phyloP scores from a whole-genome alignment of 2,113 vertebrate species.

The Carollia perspicillata region DNA sequence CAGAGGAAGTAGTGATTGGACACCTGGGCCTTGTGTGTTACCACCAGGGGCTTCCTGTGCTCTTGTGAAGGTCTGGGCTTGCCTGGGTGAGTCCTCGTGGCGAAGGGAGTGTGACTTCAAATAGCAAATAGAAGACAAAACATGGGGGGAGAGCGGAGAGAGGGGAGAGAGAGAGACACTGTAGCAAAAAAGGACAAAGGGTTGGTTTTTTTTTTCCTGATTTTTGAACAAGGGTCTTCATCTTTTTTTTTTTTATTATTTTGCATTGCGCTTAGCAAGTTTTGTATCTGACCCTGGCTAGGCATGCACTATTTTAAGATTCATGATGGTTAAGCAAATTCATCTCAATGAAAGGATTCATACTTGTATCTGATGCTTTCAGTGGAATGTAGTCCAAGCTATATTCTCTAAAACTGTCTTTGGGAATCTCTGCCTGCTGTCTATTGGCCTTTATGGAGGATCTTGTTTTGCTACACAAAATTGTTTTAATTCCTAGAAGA shows the following conservation, averaged over 20 bases:
- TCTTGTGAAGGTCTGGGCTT: not conserved
- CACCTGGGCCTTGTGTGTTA: not conserved
- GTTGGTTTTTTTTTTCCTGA: not conserved
- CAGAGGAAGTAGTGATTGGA: not conserved
- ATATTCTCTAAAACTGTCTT: not conserved
- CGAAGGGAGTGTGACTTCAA: not conserved
- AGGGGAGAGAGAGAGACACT: not conserved
- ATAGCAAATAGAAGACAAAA: not conserved
- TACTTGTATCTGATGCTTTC: not conserved
- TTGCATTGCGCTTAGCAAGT: not conserved
- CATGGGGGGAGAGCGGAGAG: no score
- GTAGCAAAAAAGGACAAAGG: not conserved
- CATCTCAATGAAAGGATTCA: not conserved
- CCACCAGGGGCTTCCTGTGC: no score
- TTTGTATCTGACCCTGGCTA: not conserved
- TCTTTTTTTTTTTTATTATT: not conserved
- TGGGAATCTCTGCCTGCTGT: not conserved
- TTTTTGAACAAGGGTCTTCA: not conserved
- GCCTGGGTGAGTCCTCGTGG: fast-evolving
- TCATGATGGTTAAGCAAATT: not conserved
- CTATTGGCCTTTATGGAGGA: not conserved
- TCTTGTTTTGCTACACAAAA: not conserved
- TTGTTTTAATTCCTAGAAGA: not conserved
- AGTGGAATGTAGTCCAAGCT: not conserved
- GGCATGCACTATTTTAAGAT: not conserved